A percentile compares a stretch with the other conserved stretches of the same genome.
Conservation (phyloP, 2,797 vertebrate species). For the Perodicticus potto region DNA sequence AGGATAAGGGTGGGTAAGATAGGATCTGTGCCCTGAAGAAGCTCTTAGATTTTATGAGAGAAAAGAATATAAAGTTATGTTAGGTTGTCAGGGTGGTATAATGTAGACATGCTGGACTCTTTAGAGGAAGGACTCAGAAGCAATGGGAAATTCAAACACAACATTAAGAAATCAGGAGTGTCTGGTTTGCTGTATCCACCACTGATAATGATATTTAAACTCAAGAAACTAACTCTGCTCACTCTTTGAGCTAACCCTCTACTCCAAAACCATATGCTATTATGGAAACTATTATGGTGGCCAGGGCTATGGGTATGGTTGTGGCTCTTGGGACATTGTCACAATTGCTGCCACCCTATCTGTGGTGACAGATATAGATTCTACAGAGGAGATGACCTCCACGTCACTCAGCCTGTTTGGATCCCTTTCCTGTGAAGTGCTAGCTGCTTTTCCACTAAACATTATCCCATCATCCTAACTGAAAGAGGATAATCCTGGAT, state of each 20-base stretch:
- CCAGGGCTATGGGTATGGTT: background rate
- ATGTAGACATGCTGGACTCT: background rate
- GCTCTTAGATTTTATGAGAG: background rate
- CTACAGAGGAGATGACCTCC: background rate
- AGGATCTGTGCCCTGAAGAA: background rate
- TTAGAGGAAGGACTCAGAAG: background rate
- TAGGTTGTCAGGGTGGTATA: background rate
- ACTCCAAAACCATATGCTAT: background rate
- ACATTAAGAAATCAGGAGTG: fast-evolving
- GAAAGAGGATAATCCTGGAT: background rate
- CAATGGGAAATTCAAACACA: background rate
- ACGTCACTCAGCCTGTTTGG: background rate
- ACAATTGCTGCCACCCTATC: background rate
- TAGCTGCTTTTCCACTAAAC: background rate
- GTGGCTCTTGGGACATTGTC: background rate
- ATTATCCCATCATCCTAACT: background rate
- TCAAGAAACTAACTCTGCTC: background rate
- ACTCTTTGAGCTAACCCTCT: background rate
- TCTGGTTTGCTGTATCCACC: background rate
- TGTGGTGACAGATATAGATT: background rate
- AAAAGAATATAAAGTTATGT: background rate
- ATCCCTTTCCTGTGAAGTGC: background rate
- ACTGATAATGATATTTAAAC: background rate
- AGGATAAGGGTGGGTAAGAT: background rate
- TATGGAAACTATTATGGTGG: fast-evolving